Evolutionary conservation across 1,140 invertebrate genomes (phyloP), one percentile per base, ranked within the genome.

Genomic region (Tetramorium parvispinum): DNA sequence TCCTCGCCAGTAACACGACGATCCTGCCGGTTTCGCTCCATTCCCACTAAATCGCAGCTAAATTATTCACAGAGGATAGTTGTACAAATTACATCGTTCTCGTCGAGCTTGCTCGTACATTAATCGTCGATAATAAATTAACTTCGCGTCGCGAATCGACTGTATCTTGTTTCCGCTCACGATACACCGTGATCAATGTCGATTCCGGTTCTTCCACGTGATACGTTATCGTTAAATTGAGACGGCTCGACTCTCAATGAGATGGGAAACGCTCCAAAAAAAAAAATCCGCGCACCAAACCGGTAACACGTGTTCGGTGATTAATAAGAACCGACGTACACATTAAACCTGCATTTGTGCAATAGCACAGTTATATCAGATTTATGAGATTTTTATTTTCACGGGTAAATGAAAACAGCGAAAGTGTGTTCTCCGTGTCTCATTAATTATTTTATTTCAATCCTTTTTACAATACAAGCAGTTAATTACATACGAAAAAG

Each of bases 121-220:
- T 61, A 75, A 73, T 49, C 27, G 16, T 82, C n/a, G 68, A 83
- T 83, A 75, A 75, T 75, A 75, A 83, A 61, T 83, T 83, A 83
- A 83, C 68, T 61, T 83, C 68, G 24, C 40, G 18, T 73, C 7
- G 40, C 27, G 32, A 18, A 43, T 21, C n/a, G 79, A 73, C 40
- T n/a, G 68, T 75, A 18, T 49, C 53, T 59, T 83, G 79, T 75
- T 32, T 83, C 6, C 40, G 55, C 40, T 61, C 78, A 40, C 37
- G 13, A 49, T 73, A 73, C 8, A 73, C 40, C n/a, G 18, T 49
- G 68, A 59, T 10, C 46, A 8, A 79, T 5, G 77, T 81, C n/a
- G n/a, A 82, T 71, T 82, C 53, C 55, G 79, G 40, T 83, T 83
- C 13, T 37, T 32, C 53, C 5, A 7, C n/a, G 10, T 18, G 68